Evolutionary conservation across 2,797 vertebrate species (phyloP).

Genomic region (Hipposideros larvatus): DNA sequence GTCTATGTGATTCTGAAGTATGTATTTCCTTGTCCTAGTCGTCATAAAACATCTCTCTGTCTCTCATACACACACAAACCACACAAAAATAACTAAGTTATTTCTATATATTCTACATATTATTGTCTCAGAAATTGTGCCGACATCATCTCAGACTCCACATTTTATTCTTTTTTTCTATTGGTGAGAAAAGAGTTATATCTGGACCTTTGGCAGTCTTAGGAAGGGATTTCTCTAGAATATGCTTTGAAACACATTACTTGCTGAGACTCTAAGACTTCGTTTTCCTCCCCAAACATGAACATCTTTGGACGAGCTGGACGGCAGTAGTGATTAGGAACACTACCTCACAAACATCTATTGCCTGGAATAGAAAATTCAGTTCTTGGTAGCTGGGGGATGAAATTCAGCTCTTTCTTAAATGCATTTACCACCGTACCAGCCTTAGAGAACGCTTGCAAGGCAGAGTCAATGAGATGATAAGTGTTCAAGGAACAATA

Average conservation of each 20-base stretch:
- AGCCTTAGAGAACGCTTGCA: neutral
- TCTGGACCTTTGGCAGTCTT: neutral
- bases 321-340: neutral
- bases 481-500: neutral
- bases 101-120: neutral
- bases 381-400: neutral
- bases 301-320: neutral
- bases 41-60: neutral
- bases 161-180: neutral
- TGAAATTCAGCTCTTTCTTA: neutral
- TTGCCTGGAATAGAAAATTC: neutral
- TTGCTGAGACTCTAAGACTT: neutral
- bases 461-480: neutral
- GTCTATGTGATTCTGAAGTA: neutral
- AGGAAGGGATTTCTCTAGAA: neutral
- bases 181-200: neutral
- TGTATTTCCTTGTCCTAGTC: neutral
- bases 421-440: neutral
- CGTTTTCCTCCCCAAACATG: neutral
- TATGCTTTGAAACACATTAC: neutral
- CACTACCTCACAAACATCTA: neutral
- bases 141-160: neutral
- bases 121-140: neutral
- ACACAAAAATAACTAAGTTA: neutral
- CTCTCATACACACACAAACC: neutral